Evolutionary conservation across 64 coral and sea anemone species (phyloP), one percentile per base, ranked within the genome.

Genomic region (Porites australiensis): DNA sequence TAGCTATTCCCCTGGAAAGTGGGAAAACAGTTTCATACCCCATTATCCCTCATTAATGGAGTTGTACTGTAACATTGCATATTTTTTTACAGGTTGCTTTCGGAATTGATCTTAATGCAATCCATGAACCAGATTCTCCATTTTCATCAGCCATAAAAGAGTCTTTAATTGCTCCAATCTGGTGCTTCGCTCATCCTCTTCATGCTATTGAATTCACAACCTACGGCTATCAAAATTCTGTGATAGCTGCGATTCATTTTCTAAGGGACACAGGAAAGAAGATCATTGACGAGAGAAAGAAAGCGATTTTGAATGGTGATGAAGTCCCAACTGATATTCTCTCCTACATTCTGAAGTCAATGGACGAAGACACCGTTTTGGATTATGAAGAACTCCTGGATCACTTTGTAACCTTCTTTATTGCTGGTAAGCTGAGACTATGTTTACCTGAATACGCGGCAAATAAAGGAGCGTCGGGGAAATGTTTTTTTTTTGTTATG

Each of bases 391-490:
- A 95, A 48, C 50, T 95, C 43, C 12, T 98, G 22, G 96, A 98
- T 93, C 89, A 98, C 23, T 86, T 98, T 95, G 72, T 98, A 20
- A 95, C 89, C 0, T 87, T 95, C 13, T 95, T 98, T 81, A 15
- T 92, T 79, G 49, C 89, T 51, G 96, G 96, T 98, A 89, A 87
- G 68, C 43, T 59, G 2, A 66, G 12, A 22, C 13, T 37, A 37
- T 37, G 27, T 37, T 37, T 37, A 37, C 27, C 27, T 37, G 1
- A 37, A 37, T 37, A 37, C 27, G 27, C 0, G 27, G 27, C 27
- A 37, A 37, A 37, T 37, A 37, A 37, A 37, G 27, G 27, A 37
- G 27, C 27, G 27, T 37, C 27, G 27, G 27, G 27, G 27, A 37
- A 37, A 37, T 37, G 27, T 37, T 37, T 37, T 37, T 37, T 37